Base-by-base conservation (phyloP, 2,888 invertebrate species). In the Hyalella azteca region DNA sequence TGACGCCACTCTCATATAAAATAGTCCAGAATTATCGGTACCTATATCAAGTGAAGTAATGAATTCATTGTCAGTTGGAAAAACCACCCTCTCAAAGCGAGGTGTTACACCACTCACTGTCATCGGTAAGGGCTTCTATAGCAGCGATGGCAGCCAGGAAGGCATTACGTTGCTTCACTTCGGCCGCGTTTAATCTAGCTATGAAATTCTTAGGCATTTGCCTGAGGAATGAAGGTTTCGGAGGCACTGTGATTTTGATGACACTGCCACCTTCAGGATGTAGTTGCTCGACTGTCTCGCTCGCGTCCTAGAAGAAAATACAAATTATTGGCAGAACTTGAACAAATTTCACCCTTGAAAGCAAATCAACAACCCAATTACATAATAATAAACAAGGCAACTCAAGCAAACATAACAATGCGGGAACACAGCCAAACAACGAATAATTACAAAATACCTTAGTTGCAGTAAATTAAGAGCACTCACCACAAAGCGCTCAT, bases 401-500 rank as follows among this genome's bases (percentile, higher is more conserved):
- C 11, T 45, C 45, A 45, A 45, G 13, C 45, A 45, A 1, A 19
- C 45, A 45, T 19, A 45, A 1, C 45, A 45, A 45, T 3, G 19
- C 11, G 4, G 15, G 4, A 49, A 13, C 7, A 49, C 49, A n/a
- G 15, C 15, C 49, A 26, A 26, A 9, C 7, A 4, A 26, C 7
- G 1, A 22, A 4, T 26, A 22, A 26, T 54, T 15, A 54, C 54
- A 54, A 22, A 4, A 54, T 7, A 54, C 3, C 26, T 7, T 3
- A 26, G 45, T 15, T 15, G 11, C 11, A 45, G 19, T 15, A 19
- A 45, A 1, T 45, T 19, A 54, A 54, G 1, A 19, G 19, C 0
- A 75, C 75, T 41, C 22, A 75, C 75, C 41, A 75, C 45, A 45
- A 75, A 75, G 26, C 75, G 40, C 45, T 75, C 1, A 11, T 75